Evolutionary conservation across 2,888 invertebrate genomes (phyloP), one percentile per base, ranked within the genome.

Genomic region (Sarcophaga carnaria): DNA sequence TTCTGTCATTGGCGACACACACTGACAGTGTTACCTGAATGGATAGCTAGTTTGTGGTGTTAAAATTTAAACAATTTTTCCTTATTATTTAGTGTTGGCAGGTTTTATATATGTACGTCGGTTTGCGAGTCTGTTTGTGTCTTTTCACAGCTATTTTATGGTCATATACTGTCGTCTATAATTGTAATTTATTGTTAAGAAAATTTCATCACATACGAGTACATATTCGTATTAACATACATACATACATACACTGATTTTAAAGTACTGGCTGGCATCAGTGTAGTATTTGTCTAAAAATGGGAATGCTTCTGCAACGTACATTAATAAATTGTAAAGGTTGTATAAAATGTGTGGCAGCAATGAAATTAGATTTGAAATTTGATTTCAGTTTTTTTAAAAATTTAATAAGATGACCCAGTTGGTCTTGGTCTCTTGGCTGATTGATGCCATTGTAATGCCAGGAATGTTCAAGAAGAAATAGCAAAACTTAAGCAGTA

Each of bases 151-250:
- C 22, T 66, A 75, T 75, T 84, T 84, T 84, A 79, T 81, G 71
- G 75, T 71, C 84, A 71, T 60, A 60, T 77, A 80, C 67, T 82
- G 87, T 81, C 84, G 59, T 69, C 71, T 22, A 49, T 84, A 87
- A 87, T 87, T 87, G 87, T 81, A 63, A 87, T 87, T 87, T 87
- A 87, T 84, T 59, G 79, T 75, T 49, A 60, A 69, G 67, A 75
- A 79, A 79, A 54, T 79, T 54, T 54, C 12, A 14, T 37, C 25
- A 63, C 25, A 70, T 69, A 70, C 54, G 12, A 2, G 6, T 49
- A 49, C 49, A 14, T 49, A 49, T 49, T 49, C 49, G 12, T 14
- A 49, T 2, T 4, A 4, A 14, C 17, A 54, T 5, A 14, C 5
- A 54, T 5, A 54, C 17, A 54, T 54, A 14, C 54, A 0, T 54